Evolutionary conservation across 2,797 vertebrate genomes (phyloP), one percentile per base, ranked within the genome.

Genomic region (Anguilla obscura): DNA sequence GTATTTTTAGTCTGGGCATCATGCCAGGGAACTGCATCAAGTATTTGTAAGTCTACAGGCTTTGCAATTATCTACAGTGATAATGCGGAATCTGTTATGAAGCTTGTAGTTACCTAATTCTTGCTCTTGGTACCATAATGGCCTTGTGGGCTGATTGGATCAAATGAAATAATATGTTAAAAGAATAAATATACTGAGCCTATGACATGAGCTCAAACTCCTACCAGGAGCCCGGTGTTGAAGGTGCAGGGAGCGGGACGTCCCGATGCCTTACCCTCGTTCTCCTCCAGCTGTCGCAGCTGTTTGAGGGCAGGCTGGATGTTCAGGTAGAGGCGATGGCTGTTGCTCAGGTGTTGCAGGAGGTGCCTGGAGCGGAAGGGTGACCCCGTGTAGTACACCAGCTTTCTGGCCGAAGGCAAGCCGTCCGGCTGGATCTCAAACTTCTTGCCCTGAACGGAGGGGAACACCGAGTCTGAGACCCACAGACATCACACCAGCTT

Each of bases 401-500:
- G 93, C 91, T 98, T 98, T 91, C 95, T 95, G 45, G 97, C 97
- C 24, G 97, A 96, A 0, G 97, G 97, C 91, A 97, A 95, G 85
- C 98, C 97, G 56, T 98, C 97, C 30, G 96, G 97, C 92, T 97
- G 96, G 94, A 99, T 98, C 95, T 97, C 97, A 86, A 98, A 97
- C 93, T 96, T 98, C 91, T 98, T 97, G 0, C 97, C 97, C 98
- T 99, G 33, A 60, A 69, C n/a, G 16, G 16, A 50, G 82, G 50
- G 54, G 85, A 80, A 18, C 86, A 82, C 12, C 2, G 3, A 4
- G 3, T 0, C 1, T 86, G 86, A 50, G 87, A 48, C n/a, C 18
- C 18, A 50, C 50, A 27, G 45, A 54, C 86, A 52, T 24, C 56
- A 30, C 56, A 52, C 30, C 21, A 40, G 85, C 4, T 18, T 79